These are phyloP conservation scores for Pardalotus punctatus DNA, from an alignment of 2,113 vertebrate genomes.

Conservation along the genomic window DNA sequence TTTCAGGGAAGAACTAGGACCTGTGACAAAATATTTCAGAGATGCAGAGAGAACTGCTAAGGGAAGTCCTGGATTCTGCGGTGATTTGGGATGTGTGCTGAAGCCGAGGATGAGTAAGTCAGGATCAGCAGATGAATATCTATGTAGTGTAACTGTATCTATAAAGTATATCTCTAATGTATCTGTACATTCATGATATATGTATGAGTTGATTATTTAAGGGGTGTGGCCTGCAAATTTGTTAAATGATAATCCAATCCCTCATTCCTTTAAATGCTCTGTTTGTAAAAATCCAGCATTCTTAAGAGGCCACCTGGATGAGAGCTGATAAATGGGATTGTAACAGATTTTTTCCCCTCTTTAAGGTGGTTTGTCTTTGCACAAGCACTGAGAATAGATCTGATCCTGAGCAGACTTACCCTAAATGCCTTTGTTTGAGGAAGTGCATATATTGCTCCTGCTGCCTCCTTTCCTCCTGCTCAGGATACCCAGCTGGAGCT, in stretches of 20 bases:
- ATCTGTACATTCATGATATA: neutral
- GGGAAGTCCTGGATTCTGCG: neutral
- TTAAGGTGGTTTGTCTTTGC: neutral
- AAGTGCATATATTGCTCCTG: neutral
- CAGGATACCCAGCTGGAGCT: neutral
- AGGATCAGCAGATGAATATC: neutral
- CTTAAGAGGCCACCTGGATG: neutral
- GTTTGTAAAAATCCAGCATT: neutral
- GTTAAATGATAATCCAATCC: neutral
- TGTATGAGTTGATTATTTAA: neutral
- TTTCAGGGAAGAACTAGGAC: neutral
- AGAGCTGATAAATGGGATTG: neutral
- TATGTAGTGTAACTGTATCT: neutral
- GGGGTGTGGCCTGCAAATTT: neutral
- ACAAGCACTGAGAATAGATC: neutral
- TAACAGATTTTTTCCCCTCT: neutral
- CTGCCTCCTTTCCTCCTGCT: neutral
- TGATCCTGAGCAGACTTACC: neutral
- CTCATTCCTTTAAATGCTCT: neutral
- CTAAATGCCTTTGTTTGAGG: neutral
- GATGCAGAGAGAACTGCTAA: neutral
- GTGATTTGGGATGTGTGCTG: neutral
- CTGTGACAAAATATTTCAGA: neutral
- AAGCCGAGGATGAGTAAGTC: neutral
- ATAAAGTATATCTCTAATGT: neutral